Evolutionary conservation across 2,888 invertebrate genomes (phyloP).

Genomic region (Alitta virens): DNA sequence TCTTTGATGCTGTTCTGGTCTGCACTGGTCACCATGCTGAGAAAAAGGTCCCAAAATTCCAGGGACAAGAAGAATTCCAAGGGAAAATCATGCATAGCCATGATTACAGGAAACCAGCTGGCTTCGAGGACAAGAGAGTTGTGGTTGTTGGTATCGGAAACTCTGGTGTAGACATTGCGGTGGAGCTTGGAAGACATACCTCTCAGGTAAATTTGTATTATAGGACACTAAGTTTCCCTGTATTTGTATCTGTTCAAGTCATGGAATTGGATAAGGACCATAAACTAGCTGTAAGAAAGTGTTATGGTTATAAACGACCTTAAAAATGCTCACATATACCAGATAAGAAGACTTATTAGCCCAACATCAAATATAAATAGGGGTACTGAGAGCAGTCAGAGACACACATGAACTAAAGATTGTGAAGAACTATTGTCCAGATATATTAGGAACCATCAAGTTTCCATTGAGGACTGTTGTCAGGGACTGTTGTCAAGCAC

Average conservation of each 20-base stretch:
- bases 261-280: too few relatives aligned
- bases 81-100: neutral
- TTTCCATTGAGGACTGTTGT: too few relatives aligned
- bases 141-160: conserved; percentile 60
- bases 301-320: too few relatives aligned
- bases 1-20: neutral
- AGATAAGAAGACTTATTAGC: too few relatives aligned
- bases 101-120: conserved; percentile 18
- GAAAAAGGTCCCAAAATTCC: neutral
- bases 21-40: neutral
- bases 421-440: too few relatives aligned
- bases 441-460: too few relatives aligned
- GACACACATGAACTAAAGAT: too few relatives aligned
- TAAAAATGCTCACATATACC: too few relatives aligned
- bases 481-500: too few relatives aligned
- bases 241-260: neutral
- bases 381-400: too few relatives aligned
- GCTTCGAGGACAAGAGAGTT: conserved; percentile 50
- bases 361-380: too few relatives aligned
- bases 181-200: conserved; percentile 51
- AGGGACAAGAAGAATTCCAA: neutral
- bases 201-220: conserved; percentile 52
- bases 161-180: conserved; percentile 58
- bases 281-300: too few relatives aligned
- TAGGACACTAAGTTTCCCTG: neutral